phyloP scores from a whole-genome alignment of 2,888 invertebrate genomes.

The Drosophila atroscutellata region DNA sequence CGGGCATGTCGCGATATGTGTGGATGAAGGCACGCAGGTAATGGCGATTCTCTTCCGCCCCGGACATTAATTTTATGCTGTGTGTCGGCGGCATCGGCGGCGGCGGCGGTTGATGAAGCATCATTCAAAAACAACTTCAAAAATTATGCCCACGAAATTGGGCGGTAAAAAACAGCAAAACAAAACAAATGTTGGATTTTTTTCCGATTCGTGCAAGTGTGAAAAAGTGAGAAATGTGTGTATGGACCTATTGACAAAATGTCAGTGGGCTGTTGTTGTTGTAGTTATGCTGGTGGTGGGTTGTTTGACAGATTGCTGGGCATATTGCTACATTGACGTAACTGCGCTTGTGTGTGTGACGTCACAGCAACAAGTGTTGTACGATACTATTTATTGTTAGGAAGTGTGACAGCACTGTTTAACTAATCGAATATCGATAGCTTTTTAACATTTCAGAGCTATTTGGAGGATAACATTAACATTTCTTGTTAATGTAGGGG shows the following conservation, averaged over 20 bases:
- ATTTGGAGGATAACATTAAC: constrained; percentile 6
- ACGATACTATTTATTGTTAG: constrained; percentile 12
- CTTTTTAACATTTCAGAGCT: neutral
- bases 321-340: constrained; percentile 82
- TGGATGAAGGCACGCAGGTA: constrained; percentile 81
- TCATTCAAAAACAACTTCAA: constrained; percentile 52
- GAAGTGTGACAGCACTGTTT: constrained; percentile 40
- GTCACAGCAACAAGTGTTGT: constrained; percentile 73
- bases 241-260: constrained; percentile 80
- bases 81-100: constrained; percentile 49
- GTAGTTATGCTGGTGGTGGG: constrained; percentile 66
- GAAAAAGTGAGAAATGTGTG: constrained; percentile 57
- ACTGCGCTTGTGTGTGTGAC: constrained; percentile 62
- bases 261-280: constrained; percentile 67
- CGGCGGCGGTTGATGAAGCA: constrained; percentile 70
- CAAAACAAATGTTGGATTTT: neutral
- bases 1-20: constrained; percentile 81
- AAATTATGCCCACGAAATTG: constrained; percentile 17
- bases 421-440: constrained; percentile 21
- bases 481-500: neutral
- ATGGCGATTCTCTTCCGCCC: constrained; percentile 82
- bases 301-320: constrained; percentile 79
- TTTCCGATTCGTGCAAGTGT: constrained; percentile 24
- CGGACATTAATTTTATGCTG: constrained; percentile 74
- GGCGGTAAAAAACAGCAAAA: constrained; percentile 35